phyloP scores from a whole-genome alignment of 2,797 vertebrate species.

The Thamnophis elegans region DNA sequence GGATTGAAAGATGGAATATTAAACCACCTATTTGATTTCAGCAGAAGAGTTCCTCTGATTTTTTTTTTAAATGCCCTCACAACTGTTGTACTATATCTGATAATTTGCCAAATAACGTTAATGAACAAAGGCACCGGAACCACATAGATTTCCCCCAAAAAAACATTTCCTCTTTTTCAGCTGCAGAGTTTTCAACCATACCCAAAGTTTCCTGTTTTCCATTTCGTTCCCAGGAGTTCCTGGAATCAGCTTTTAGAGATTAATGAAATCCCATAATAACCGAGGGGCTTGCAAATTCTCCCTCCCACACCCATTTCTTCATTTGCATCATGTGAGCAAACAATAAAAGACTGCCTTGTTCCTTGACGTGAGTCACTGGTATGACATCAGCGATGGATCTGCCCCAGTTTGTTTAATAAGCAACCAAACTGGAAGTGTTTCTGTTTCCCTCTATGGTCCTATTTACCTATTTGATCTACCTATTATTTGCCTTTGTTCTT shows the following conservation, averaged over 20 bases:
- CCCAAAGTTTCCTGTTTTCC: constrained; percentile 16
- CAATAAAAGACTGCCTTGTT: constrained; percentile 24
- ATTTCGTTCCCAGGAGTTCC: constrained; percentile 8
- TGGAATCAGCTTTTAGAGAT: constrained; percentile 28
- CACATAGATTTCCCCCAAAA: not conserved
- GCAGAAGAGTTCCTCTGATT: not conserved
- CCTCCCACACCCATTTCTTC: constrained; percentile 7
- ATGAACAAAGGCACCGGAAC: not conserved
- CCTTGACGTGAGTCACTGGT: constrained; percentile 41
- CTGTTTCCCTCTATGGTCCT: constrained; percentile 45
- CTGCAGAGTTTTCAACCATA: constrained; percentile 25
- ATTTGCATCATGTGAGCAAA: constrained; percentile 39
- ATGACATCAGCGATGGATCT: constrained; percentile 51
- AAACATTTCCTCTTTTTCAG: not conserved
- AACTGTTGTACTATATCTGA: not conserved
- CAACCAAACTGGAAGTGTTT: not conserved
- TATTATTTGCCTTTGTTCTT: not conserved
- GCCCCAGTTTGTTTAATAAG: constrained; percentile 35
- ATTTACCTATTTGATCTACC: constrained; percentile 1
- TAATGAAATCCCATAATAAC: constrained; percentile 30
- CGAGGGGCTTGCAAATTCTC: constrained; percentile 17
- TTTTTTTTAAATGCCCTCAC: not conserved
- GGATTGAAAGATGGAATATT: not conserved
- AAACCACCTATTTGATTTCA: not conserved
- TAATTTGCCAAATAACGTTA: constrained; percentile 17